Evolutionary conservation across 2,113 vertebrate species (phyloP), one percentile per base, ranked within the genome.

Genomic region (Etia nguti): DNA sequence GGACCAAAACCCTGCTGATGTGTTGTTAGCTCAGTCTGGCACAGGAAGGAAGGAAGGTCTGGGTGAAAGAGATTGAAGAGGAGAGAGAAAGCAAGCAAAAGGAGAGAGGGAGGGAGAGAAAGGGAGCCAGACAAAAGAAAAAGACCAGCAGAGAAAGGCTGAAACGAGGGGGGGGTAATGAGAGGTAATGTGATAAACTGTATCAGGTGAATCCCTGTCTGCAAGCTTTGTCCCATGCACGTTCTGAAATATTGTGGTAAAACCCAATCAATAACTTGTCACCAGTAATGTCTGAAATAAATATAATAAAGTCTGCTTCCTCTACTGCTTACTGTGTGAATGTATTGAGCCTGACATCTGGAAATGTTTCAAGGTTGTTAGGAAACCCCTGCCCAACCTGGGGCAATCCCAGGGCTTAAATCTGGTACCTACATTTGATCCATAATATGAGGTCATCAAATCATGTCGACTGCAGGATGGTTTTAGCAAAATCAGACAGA

Each of bases 1-100:
- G 43, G 38, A 18, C 86, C 46, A 82, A 77, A 54, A 52, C 59
- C 82, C 56, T 68, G 57, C 80, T 81, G 62, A 89, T 89, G 87
- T 83, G 86, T 22, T 85, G 75, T 81, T 87, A 80, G 65, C 65
- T 79, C 18, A 4, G n/a, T 81, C 60, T 87, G 62, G 54, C 56
- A 83, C 38, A 79, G 75, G 55, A 81, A 79, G 84, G 46, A 89
- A 79, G 80, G 55, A 87, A 73, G 38, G 62, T 31, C 10, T 22
- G 24, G 8, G 29, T 43, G 18, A 10, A 18, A 73, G 62, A 36
- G 34, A 12, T 11, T n/a, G 43, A 80, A 22, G 18, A 65, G 62
- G 22, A 75, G 62, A 81, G 48, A 43, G 22, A 43, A 24, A 12
- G 29, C 15, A 16, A 43, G 24, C 3, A 22, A 13, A 22, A n/a